phyloP scores from a whole-genome alignment of 2,113 vertebrate genomes.

The Fulica atra region DNA sequence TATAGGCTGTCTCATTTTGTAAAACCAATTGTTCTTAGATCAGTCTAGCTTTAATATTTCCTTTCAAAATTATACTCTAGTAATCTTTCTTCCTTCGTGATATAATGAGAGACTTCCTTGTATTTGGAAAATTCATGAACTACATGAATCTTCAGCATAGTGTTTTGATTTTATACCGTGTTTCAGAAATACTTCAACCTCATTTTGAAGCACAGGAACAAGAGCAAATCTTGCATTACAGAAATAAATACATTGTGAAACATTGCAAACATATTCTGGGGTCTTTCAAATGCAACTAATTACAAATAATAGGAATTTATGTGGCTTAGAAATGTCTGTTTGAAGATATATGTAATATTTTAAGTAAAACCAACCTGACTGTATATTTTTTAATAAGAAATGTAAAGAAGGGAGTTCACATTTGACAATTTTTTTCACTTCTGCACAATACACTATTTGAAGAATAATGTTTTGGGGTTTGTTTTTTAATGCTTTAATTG shows the following conservation, averaged over 20 bases:
- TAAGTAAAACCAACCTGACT: neutral
- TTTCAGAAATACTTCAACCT: neutral
- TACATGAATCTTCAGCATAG: neutral
- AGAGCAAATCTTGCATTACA: neutral
- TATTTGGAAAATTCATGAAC: neutral
- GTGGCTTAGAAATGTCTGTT: neutral
- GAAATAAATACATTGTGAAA: neutral
- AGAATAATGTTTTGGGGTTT: neutral
- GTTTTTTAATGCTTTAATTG: constrained; percentile 14
- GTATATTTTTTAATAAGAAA: neutral
- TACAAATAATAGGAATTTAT: neutral
- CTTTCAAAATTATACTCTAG: neutral
- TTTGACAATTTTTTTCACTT: neutral
- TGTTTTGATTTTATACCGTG: neutral
- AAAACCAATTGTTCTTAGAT: neutral
- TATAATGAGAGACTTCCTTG: neutral
- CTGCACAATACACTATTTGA: neutral
- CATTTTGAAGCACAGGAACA: neutral
- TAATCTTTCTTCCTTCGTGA: neutral
- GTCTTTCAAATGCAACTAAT: neutral
- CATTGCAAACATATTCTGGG: neutral
- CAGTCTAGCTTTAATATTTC: neutral
- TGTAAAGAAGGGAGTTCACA: neutral
- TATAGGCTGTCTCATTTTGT: neutral
- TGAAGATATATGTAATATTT: neutral